A percentile compares a stretch with the other conserved stretches of the same genome.
These are phyloP conservation scores for Scaptomyza graminum DNA, from an alignment of 1,140 invertebrate genomes.

Conservation along the genomic window DNA sequence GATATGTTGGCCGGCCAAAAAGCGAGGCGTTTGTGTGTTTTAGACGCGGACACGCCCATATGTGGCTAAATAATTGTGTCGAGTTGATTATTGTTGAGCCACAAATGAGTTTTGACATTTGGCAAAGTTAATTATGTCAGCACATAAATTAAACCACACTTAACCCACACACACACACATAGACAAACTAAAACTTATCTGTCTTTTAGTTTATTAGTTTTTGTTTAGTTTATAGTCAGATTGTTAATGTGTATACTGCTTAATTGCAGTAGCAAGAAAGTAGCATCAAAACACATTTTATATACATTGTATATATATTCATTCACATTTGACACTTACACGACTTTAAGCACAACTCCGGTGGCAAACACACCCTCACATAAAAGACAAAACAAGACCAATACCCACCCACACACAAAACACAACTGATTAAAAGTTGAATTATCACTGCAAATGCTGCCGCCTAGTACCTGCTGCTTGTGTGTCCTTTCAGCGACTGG, in stretches of 20 bases:
- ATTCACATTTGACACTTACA: constrained; percentile 1
- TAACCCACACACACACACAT: constrained; percentile 18
- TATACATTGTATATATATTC: not conserved
- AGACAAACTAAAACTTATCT: not conserved
- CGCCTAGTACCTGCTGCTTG: constrained; percentile 57
- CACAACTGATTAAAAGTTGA: not conserved
- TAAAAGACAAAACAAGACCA: constrained; percentile 11
- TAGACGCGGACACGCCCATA: constrained; percentile 22
- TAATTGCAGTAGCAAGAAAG: constrained; percentile 4
- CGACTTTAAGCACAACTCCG: not conserved
- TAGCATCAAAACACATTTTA: not conserved
- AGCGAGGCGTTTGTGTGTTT: not conserved
- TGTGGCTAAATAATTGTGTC: constrained; percentile 1
- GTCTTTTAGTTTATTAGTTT: not conserved
- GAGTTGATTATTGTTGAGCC: constrained; percentile 22
- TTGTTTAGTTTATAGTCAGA: not conserved
- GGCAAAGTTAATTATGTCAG: constrained; percentile 50
- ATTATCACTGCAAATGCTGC: constrained; percentile 16
- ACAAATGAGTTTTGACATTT: constrained; percentile 33
- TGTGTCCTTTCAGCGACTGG: constrained; percentile 71
- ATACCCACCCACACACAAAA: not conserved
- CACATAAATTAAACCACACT: constrained; percentile 35
- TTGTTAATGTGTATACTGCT: not conserved
- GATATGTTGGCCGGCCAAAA: constrained; percentile 29
- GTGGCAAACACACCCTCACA: not conserved